Conservation (phyloP, 2,113 vertebrate genomes). For the Larimichthys polyactis region DNA sequence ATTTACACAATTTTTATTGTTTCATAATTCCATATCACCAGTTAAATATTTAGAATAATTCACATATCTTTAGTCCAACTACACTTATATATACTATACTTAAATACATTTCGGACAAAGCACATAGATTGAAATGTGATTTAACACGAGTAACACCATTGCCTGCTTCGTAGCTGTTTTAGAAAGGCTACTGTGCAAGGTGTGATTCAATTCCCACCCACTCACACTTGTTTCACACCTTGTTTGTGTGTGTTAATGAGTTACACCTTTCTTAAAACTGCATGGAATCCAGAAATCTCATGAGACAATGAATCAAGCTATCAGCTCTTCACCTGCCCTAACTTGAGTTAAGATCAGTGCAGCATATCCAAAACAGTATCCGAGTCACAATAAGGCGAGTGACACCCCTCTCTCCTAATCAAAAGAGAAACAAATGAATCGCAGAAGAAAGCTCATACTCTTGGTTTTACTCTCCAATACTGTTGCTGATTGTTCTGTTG, state of each 20-base stretch:
- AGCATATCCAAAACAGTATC: background rate
- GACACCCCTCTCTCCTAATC: slow-evolving; percentile 4
- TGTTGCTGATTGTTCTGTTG: slow-evolving; percentile 48
- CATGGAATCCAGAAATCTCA: slow-evolving; percentile 32
- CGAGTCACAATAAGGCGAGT: background rate
- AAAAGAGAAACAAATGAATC: background rate
- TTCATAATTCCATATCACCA: slow-evolving; percentile 5
- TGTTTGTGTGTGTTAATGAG: slow-evolving; percentile 11
- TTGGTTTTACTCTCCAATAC: slow-evolving; percentile 67
- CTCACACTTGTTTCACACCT: slow-evolving; percentile 33
- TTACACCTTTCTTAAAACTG: slow-evolving; percentile 18
- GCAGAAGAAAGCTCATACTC: slow-evolving; percentile 48
- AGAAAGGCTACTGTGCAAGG: slow-evolving; percentile 16
- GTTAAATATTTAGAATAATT: slow-evolving; percentile 8
- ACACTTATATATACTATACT: slow-evolving; percentile 1
- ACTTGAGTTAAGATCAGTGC: slow-evolving; percentile 8
- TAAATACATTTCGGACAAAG: slow-evolving; percentile 53
- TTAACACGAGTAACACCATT: slow-evolving; percentile 35
- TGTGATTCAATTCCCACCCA: slow-evolving; percentile 36
- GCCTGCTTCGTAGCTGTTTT: slow-evolving; percentile 5
- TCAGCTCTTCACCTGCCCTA: slow-evolving; percentile 3
- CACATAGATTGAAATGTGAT: slow-evolving; percentile 70
- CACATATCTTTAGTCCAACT: background rate
- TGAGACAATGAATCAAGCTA: background rate
- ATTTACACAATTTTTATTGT: slow-evolving; percentile 43